Conservation (phyloP, 2,888 invertebrate species). For the Acronicta leporina region DNA sequence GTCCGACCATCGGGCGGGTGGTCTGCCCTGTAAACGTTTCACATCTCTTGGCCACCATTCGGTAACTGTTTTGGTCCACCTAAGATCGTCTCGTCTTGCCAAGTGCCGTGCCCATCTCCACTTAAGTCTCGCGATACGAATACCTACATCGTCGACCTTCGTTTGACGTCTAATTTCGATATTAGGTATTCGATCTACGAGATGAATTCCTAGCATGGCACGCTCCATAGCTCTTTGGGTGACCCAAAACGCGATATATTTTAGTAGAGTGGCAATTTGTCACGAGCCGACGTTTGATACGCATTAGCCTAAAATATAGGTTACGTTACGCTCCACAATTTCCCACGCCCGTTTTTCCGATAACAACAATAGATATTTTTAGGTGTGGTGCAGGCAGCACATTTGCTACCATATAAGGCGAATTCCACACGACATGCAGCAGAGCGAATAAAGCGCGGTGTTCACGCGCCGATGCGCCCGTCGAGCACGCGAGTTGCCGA, state of each 20-base stretch:
- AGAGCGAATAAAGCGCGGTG: constrained; percentile 69
- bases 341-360: constrained; percentile 72
- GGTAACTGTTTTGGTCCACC: too few species aligned
- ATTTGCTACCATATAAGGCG: constrained; percentile 80
- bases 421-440: constrained; percentile 74
- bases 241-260: constrained; percentile 3
- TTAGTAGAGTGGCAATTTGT: constrained; percentile 36
- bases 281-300: constrained; percentile 24
- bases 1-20: too few species aligned
- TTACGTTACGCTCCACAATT: constrained; percentile 68
- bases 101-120: too few species aligned
- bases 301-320: constrained; percentile 67
- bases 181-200: too few species aligned
- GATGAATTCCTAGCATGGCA: too few species aligned
- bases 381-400: constrained; percentile 63
- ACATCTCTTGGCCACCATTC: too few species aligned
- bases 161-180: too few species aligned
- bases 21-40: too few species aligned
- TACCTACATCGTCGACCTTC: too few species aligned
- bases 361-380: constrained; percentile 60
- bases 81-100: too few species aligned
- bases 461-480: constrained; percentile 62
- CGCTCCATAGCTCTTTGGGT: too few species aligned
- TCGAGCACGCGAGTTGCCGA: constrained; percentile 55
- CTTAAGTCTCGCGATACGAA: too few species aligned